Percentiles rank a stretch among this genome's conserved stretches.
Conservation (phyloP, 2,113 vertebrate genomes). For the Bufo gargarizans region DNA sequence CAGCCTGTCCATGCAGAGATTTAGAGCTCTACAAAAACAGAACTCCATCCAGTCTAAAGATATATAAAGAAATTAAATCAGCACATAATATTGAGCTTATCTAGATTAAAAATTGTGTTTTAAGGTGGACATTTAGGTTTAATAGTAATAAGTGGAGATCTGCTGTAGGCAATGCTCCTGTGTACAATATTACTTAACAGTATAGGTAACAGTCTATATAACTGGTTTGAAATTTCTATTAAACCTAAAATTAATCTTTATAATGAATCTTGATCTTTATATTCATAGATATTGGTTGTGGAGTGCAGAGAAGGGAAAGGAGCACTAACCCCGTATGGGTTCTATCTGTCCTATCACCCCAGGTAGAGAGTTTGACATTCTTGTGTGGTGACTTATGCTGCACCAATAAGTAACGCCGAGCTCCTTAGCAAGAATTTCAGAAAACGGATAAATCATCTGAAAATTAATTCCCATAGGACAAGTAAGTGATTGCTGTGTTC, state of each 20-base stretch:
- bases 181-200: not conserved
- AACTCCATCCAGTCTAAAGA: no score
- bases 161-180: not conserved
- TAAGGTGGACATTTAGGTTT: no score
- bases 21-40: no score
- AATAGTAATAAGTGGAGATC: not conserved
- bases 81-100: no score
- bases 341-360: not conserved
- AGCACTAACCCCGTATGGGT: not conserved
- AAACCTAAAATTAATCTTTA: no score
- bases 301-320: not conserved
- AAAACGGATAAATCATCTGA: slow-evolving; percentile 24
- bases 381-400: slow-evolving; percentile 10
- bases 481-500: not conserved
- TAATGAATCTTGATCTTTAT: no score
- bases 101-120: no score
- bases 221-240: not conserved
- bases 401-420: slow-evolving; percentile 14
- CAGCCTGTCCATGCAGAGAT: no score
- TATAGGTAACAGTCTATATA: not conserved
- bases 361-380: slow-evolving; percentile 21
- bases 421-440: slow-evolving; percentile 8
- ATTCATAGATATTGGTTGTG: not conserved
- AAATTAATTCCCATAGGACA: slow-evolving; percentile 27
- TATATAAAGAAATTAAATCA: no score